These are phyloP conservation scores for Paradisaea rubra DNA, from an alignment of 2,113 vertebrate species.

Conservation along the genomic window DNA sequence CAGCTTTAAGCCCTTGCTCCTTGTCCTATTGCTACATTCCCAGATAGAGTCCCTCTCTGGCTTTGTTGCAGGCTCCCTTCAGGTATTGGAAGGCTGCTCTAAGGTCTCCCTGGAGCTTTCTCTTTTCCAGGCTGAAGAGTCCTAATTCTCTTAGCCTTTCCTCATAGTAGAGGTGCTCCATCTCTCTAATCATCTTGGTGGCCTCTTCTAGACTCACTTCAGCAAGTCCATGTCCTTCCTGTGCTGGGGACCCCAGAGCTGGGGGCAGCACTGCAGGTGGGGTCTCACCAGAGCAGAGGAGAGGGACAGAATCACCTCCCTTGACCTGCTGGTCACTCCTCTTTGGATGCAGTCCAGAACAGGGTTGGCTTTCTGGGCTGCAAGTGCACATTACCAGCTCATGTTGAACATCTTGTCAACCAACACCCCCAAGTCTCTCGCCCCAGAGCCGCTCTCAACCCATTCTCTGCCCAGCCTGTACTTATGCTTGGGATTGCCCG, in stretches of 20 bases:
- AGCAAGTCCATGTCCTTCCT: background rate
- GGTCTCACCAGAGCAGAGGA: background rate
- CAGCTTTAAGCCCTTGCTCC: background rate
- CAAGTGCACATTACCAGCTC: background rate
- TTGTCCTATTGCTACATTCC: background rate
- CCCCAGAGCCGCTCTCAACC: background rate
- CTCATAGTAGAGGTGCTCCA: background rate
- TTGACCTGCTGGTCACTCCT: background rate
- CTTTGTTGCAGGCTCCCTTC: background rate
- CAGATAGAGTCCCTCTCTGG: background rate
- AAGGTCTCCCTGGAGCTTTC: background rate
- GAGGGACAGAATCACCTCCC: background rate
- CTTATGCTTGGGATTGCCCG: background rate
- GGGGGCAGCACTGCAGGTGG: background rate
- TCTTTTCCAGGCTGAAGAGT: background rate
- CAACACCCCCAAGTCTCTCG: background rate
- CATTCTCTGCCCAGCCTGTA: background rate
- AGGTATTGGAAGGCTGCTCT: background rate
- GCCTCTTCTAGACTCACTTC: background rate
- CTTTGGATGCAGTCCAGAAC: background rate
- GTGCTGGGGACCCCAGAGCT: background rate
- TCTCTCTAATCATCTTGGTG: background rate
- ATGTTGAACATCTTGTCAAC: background rate
- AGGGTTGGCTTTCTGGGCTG: background rate
- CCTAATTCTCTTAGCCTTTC: background rate